Base-by-base conservation (phyloP, 2,113 vertebrate genomes). In the Larimichthys crocea region DNA sequence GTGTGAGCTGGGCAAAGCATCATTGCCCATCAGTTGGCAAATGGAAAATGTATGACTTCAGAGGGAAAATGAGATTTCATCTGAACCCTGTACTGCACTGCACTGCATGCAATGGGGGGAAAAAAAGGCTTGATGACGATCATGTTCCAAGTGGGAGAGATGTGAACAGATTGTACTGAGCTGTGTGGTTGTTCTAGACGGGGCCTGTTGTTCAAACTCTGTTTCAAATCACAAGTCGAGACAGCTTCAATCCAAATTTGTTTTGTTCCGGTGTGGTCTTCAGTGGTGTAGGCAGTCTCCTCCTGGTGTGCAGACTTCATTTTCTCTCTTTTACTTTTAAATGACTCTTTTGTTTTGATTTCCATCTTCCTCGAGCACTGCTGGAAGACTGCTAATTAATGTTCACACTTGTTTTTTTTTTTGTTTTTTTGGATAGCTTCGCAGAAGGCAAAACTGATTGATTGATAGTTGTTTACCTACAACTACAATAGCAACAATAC, bases 1-100 rank as follows among this genome's bases (percentile, higher is more conserved):
- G 65, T 62, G 69, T 50, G 59, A 49, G 68, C 78, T 42, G 31
- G 53, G 16, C 72, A 17, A 19, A 55, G 46, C 80, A 50, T 65
- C 59, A 44, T 16, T 5, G 63, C 72, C 71, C 65, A 69, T 75
- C 74, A 78, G 71, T 64, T 24, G 53, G 42, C 60, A 85, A 87
- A 90, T 80, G 69, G 80, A 89, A 86, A 86, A 82, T 89, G 59
- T 86, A 77, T 78, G 83, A 87, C 42, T 74, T 91, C 82, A 74
- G 84, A 40, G 62, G 70, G 82, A 69, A 78, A 82, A 86, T 73
- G 78, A 83, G 88, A 82, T 90, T 87, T 80, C 40, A 84, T 91
- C 88, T 85, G 86, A 90, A 84, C 75, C 80, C 55, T 72, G 85
- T 85, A 44, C n/a, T 83, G 83, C 77, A n/a, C n/a, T n/a, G n/a